phyloP scores from a whole-genome alignment of 2,888 invertebrate genomes.

The Brassicogethes aeneus region DNA sequence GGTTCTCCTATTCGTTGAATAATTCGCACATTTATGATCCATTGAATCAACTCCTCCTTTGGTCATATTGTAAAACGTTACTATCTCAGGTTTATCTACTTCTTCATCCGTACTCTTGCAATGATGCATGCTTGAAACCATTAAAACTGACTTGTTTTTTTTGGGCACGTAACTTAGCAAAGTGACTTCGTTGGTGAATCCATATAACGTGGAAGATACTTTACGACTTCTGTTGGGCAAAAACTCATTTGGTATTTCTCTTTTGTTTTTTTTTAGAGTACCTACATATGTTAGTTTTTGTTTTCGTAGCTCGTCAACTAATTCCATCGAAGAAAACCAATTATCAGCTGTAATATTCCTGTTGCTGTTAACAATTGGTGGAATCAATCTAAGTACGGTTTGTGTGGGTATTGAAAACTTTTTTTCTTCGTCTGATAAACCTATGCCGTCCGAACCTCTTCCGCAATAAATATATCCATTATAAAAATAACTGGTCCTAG shows the following conservation, averaged over 20 bases:
- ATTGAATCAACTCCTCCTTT: too few relatives aligned
- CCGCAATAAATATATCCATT: slow-evolving; percentile 7
- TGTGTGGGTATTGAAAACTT: slow-evolving; percentile 2
- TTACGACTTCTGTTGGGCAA: slow-evolving; percentile 8
- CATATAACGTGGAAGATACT: slow-evolving; percentile 8
- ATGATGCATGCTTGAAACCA: slow-evolving; percentile 8
- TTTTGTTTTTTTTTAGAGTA: slow-evolving; percentile 12
- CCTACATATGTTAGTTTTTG: slow-evolving; percentile 9
- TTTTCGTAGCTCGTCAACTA: slow-evolving; percentile 7
- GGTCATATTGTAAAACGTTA: too few relatives aligned
- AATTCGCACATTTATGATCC: too few relatives aligned
- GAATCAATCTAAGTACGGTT: too few relatives aligned
- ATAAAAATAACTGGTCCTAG: slow-evolving; percentile 9
- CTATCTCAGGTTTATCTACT: slow-evolving; percentile 8
- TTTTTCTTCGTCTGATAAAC: too few relatives aligned
- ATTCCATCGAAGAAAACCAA: too few relatives aligned
- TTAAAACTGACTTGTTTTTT: slow-evolving; percentile 8
- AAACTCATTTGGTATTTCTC: slow-evolving; percentile 14
- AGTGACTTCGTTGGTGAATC: slow-evolving; percentile 9
- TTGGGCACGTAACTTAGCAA: slow-evolving; percentile 9
- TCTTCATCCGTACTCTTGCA: slow-evolving; percentile 3
- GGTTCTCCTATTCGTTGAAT: too few relatives aligned
- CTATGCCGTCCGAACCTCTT: slow-evolving; percentile 9
- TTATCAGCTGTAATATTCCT: too few relatives aligned
- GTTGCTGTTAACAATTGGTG: too few relatives aligned